A percentile compares a stretch with the other conserved stretches of the same genome.
phyloP scores from a whole-genome alignment of 2,888 invertebrate species.

The Ichneumoninae sp. region DNA sequence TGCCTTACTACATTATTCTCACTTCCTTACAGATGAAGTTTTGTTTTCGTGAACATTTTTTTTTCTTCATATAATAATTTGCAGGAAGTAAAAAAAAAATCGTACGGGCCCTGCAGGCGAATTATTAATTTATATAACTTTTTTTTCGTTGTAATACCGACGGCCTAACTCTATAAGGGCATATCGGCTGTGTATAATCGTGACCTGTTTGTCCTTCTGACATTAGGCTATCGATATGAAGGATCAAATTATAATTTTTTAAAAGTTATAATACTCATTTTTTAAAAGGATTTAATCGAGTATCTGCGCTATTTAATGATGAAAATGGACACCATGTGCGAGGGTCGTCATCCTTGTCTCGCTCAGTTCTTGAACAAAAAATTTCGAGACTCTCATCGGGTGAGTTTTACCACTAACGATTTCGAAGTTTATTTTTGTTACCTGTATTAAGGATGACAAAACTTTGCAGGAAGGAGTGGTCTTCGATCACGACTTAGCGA shows the following conservation, averaged over 20 bases:
- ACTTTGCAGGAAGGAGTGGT: constrained; percentile 77
- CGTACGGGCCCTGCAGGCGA: no score
- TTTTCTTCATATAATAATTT: no score
- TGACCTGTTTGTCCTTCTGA: background rate
- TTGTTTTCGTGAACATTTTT: no score
- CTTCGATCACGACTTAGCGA: constrained; percentile 82
- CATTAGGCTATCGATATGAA: background rate
- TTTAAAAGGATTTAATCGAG: constrained; percentile 78
- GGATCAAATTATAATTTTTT: constrained; percentile 23
- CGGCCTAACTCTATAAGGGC: no score
- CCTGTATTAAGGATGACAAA: background rate
- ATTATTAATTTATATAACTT: no score
- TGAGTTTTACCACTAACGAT: constrained; percentile 70
- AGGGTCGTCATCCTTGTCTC: constrained; percentile 79
- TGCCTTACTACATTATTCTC: constrained; percentile 75
- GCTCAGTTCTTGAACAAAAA: constrained; percentile 80
- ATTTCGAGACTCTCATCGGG: constrained; percentile 77
- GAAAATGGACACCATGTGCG: constrained; percentile 76
- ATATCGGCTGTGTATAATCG: background rate
- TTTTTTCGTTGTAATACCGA: no score
- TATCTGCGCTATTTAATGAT: constrained; percentile 76
- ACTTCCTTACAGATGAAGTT: no score
- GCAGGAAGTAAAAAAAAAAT: no score
- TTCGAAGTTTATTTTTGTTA: background rate
- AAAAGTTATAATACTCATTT: background rate